Conservation (phyloP, 2,888 invertebrate genomes). For the Chymomyza procnemis region DNA sequence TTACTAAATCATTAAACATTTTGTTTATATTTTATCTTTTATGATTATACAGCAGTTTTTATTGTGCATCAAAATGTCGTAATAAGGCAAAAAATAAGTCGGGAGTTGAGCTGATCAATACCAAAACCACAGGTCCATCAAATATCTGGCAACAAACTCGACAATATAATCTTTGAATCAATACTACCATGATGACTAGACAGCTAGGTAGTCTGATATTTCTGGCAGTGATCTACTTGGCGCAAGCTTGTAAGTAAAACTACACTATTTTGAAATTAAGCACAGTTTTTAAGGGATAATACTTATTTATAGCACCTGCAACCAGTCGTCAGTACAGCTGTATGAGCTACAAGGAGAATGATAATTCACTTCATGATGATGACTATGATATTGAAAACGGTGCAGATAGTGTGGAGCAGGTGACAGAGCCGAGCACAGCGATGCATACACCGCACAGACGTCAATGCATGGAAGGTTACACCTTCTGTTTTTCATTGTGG, state of each 20-base stretch:
- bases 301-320: conserved; percentile 51
- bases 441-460: conserved; percentile 39
- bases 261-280: neutral
- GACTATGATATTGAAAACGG: conserved; percentile 65
- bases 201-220: conserved; percentile 25
- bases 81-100: neutral
- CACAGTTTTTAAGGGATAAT: neutral
- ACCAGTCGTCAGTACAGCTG: conserved; percentile 66
- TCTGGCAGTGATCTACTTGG: conserved; percentile 32
- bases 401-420: conserved; percentile 43
- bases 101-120: conserved; percentile 31
- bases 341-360: conserved; percentile 73
- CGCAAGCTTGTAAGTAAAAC: conserved; percentile 43
- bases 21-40: neutral
- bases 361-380: conserved; percentile 64
- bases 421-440: conserved; percentile 19
- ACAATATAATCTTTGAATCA: neutral
- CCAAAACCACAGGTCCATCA: neutral
- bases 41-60: neutral
- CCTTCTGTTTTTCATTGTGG: conserved; percentile 74
- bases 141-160: neutral
- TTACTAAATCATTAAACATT: neutral
- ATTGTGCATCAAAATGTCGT: neutral
- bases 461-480: conserved; percentile 66
- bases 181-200: conserved; percentile 36